Percentiles rank a stretch among this genome's conserved stretches.
Evolutionary conservation across 1,140 invertebrate species (phyloP).

Genomic region (Drosophila melanica): DNA sequence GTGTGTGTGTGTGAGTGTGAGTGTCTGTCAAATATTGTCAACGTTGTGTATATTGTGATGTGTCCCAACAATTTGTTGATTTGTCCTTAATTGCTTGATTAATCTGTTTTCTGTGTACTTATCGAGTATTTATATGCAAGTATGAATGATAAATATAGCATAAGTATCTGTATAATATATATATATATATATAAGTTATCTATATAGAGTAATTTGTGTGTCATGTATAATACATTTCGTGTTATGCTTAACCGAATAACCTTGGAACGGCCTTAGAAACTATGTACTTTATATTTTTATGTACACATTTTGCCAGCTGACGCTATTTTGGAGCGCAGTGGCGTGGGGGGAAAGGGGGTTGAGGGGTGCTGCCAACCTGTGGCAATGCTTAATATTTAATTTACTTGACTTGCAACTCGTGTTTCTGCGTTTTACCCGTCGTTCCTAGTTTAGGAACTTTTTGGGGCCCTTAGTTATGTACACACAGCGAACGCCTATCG

Average conservation of each 20-base stretch:
- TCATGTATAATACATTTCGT: conserved; percentile 71
- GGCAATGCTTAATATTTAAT: conserved; percentile 23
- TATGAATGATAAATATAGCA: conserved; percentile 29
- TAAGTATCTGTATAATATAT: conserved; percentile 6
- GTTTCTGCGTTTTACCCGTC: conserved; percentile 52
- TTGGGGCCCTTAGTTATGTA: conserved; percentile 60
- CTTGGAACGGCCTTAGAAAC: not conserved
- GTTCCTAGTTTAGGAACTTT: conserved; percentile 73
- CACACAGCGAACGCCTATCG: conserved; percentile 37
- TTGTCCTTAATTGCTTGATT: conserved; percentile 76
- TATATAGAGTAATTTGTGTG: conserved; percentile 38
- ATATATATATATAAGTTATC: conserved; percentile 19
- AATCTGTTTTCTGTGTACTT: conserved; percentile 27
- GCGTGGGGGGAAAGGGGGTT: too few species aligned
- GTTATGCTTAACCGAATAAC: conserved; percentile 52
- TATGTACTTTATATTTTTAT: not conserved
- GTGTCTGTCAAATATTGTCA: conserved; percentile 67
- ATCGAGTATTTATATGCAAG: conserved; percentile 3
- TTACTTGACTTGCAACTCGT: conserved; percentile 74
- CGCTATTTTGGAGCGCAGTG: not conserved
- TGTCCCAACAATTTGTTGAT: conserved; percentile 56
- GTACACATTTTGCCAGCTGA: conserved; percentile 8
- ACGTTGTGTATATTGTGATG: conserved; percentile 49
- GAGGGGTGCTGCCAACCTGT: not conserved
- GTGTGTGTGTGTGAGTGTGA: conserved; percentile 15